Evolutionary conservation across 2,888 invertebrate species (phyloP).

Genomic region (Agrochola macilenta): DNA sequence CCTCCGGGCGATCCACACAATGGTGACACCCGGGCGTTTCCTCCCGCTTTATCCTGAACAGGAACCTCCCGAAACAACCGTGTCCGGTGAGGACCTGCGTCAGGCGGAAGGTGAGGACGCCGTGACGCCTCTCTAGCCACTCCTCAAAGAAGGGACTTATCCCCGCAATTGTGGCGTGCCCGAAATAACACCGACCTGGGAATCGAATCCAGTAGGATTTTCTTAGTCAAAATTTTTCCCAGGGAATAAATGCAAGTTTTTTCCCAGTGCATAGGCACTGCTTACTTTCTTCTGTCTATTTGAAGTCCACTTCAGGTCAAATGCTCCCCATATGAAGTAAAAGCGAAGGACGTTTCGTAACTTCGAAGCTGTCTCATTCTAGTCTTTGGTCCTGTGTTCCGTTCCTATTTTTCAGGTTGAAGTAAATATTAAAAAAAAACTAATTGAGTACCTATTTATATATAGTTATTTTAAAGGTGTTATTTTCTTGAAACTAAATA

Average conservation of each 20-base stretch:
- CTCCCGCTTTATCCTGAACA: no score
- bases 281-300: not conserved
- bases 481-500: not conserved
- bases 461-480: not conserved
- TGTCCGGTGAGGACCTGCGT: no score
- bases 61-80: no score
- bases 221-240: not conserved
- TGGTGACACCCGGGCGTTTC: no score
- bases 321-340: not conserved
- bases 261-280: not conserved
- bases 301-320: not conserved
- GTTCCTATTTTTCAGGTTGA: not conserved
- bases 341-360: no score
- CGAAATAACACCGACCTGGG: no score
- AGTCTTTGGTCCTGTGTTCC: not conserved
- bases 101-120: no score
- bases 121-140: no score
- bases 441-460: not conserved
- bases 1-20: no score
- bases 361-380: not conserved
- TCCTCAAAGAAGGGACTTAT: no score
- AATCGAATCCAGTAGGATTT: not conserved
- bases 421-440: not conserved
- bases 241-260: not conserved
- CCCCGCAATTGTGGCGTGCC: no score